phyloP scores from a whole-genome alignment of 2,888 invertebrate species.

The Acronicta aceris region DNA sequence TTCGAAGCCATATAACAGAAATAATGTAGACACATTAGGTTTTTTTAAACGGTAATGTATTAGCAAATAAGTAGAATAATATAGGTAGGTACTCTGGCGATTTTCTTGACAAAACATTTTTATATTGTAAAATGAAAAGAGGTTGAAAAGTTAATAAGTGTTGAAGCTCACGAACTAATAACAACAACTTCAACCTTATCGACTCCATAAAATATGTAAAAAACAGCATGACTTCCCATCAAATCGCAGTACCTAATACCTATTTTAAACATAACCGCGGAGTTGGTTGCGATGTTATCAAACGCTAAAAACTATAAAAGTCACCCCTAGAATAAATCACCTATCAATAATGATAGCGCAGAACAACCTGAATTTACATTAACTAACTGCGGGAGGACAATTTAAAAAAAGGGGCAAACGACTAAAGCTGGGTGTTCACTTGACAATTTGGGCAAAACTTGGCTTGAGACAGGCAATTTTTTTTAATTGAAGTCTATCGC shows the following conservation, averaged over 20 bases:
- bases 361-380: conserved; percentile 66
- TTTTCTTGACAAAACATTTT: background rate
- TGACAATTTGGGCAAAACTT: conserved; percentile 4
- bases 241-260: conserved; percentile 31
- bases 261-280: conserved; percentile 28
- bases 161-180: conserved; percentile 1
- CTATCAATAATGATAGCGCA: conserved; percentile 63
- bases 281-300: conserved; percentile 42
- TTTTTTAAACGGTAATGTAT: too few relatives aligned
- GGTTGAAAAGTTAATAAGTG: background rate
- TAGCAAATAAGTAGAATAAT: too few relatives aligned
- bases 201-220: background rate
- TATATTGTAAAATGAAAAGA: too few relatives aligned
- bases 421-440: conserved; percentile 29
- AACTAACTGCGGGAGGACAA: conserved; percentile 50
- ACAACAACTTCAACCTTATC: background rate
- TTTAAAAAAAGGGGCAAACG: conserved; percentile 48
- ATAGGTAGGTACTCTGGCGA: too few relatives aligned
- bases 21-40: too few relatives aligned
- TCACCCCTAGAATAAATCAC: conserved; percentile 67
- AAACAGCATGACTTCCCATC: conserved; percentile 4
- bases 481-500: too few relatives aligned
- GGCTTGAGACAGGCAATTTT: background rate
- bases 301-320: conserved; percentile 55
- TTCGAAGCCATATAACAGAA: too few relatives aligned